These are phyloP conservation scores for Cheilosia impressa DNA, from an alignment of 2,888 invertebrate species.

Conservation along the genomic window DNA sequence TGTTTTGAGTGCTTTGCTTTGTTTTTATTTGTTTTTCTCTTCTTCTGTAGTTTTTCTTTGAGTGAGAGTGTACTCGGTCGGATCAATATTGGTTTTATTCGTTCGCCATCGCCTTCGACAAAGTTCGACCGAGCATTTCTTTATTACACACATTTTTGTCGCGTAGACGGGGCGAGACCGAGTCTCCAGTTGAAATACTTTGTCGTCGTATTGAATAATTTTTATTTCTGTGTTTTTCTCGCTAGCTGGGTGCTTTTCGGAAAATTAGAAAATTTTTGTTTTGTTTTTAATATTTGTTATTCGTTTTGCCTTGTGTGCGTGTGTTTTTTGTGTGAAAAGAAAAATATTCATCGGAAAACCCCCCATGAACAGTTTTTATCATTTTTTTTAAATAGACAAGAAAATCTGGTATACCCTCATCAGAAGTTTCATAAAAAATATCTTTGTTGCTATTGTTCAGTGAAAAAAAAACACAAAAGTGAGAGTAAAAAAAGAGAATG, in stretches of 20 bases:
- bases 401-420: constrained; percentile 19
- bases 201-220: constrained; percentile 40
- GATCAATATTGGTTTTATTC: constrained; percentile 70
- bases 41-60: constrained; percentile 26
- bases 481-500: constrained; percentile 62
- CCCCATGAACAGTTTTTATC: background rate
- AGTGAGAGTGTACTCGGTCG: constrained; percentile 34
- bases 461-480: constrained; percentile 55
- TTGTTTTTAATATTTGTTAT: background rate
- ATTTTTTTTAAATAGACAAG: constrained; percentile 4
- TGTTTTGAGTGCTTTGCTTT: constrained; percentile 31
- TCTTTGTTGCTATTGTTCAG: constrained; percentile 36
- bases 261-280: constrained; percentile 8
- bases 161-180: constrained; percentile 68
- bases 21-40: constrained; percentile 37
- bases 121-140: constrained; percentile 25
- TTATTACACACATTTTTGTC: constrained; percentile 55
- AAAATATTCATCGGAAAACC: constrained; percentile 7
- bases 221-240: constrained; percentile 27
- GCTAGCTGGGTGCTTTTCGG: constrained; percentile 17
- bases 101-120: constrained; percentile 36
- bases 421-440: constrained; percentile 12
- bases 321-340: constrained; percentile 28
- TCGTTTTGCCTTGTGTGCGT: constrained; percentile 7
- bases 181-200: constrained; percentile 35